These are phyloP conservation scores for Fissipunctia ypsillon DNA, from an alignment of 2,888 invertebrate species.

Conservation along the genomic window DNA sequence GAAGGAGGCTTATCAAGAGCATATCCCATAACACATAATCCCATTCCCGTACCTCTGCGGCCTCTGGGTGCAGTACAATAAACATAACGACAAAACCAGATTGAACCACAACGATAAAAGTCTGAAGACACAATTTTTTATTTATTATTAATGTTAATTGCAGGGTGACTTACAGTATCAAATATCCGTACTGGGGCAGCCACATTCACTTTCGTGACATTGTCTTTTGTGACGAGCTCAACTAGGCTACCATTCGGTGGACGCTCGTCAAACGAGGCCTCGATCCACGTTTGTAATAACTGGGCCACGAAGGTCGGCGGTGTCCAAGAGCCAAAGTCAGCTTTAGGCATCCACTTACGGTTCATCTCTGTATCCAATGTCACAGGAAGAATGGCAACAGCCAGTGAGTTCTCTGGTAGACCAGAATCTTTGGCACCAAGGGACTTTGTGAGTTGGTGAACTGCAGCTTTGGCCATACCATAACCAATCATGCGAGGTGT, in stretches of 20 bases:
- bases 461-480: slow-evolving; percentile 97
- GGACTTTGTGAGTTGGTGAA: slow-evolving; percentile 98
- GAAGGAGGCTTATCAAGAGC: no score
- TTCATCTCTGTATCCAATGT: slow-evolving; percentile 99
- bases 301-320: slow-evolving; percentile 96
- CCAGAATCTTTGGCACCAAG: slow-evolving; percentile 95
- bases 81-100: neutral
- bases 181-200: neutral
- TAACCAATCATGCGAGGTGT: slow-evolving; percentile 94
- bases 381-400: slow-evolving; percentile 96
- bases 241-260: slow-evolving; percentile 97
- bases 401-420: slow-evolving; percentile 94
- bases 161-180: neutral
- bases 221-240: slow-evolving; percentile 96
- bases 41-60: no score
- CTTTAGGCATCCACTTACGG: slow-evolving; percentile 99
- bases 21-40: no score
- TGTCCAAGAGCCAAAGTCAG: slow-evolving; percentile 98
- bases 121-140: neutral
- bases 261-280: slow-evolving; percentile 93
- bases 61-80: no score
- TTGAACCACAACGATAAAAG: neutral
- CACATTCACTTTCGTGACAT: slow-evolving; percentile 91
- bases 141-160: neutral
- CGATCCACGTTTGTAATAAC: slow-evolving; percentile 97